Evolutionary conservation across 2,888 invertebrate species (phyloP).

Genomic region (Temnothorax unifasciatus): DNA sequence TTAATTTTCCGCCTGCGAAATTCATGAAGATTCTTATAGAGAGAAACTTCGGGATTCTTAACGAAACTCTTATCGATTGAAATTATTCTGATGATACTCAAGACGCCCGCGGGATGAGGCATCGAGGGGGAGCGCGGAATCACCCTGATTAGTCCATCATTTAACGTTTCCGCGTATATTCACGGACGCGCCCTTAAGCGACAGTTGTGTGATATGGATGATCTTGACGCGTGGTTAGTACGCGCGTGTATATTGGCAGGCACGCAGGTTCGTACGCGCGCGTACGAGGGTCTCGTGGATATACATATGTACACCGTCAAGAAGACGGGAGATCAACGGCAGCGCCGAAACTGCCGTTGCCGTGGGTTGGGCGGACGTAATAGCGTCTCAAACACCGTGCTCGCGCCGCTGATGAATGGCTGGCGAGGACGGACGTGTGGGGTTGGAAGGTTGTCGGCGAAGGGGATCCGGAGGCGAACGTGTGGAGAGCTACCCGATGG

Average conservation of each 20-base stretch:
- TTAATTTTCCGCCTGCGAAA: background rate
- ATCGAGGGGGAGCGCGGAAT: background rate
- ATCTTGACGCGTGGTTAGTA: background rate
- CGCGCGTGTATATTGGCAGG: slow-evolving; percentile 11
- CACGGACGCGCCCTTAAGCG: background rate
- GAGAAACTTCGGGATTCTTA: background rate
- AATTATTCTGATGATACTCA: background rate
- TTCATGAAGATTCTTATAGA: background rate
- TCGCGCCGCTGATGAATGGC: slow-evolving; percentile 67
- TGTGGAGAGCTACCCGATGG: slow-evolving; percentile 14
- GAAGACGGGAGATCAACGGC: slow-evolving; percentile 61
- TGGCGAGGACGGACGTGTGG: slow-evolving; percentile 59
- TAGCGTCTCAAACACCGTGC: slow-evolving; percentile 71
- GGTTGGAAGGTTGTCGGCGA: slow-evolving; percentile 62
- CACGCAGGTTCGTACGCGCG: background rate
- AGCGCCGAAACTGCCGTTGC: slow-evolving; percentile 61
- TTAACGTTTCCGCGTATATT: slow-evolving; percentile 5
- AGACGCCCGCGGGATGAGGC: background rate
- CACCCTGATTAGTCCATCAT: slow-evolving; percentile 9
- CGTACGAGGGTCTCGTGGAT: slow-evolving; percentile 5
- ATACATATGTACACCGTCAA: background rate
- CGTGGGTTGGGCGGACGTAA: slow-evolving; percentile 62
- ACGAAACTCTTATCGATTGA: background rate
- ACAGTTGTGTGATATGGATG: background rate
- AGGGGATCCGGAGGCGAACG: slow-evolving; percentile 19